Evolutionary conservation across 2,113 vertebrate genomes (phyloP), one percentile per base, ranked within the genome.

Genomic region (Microcebus ravelobensis): DNA sequence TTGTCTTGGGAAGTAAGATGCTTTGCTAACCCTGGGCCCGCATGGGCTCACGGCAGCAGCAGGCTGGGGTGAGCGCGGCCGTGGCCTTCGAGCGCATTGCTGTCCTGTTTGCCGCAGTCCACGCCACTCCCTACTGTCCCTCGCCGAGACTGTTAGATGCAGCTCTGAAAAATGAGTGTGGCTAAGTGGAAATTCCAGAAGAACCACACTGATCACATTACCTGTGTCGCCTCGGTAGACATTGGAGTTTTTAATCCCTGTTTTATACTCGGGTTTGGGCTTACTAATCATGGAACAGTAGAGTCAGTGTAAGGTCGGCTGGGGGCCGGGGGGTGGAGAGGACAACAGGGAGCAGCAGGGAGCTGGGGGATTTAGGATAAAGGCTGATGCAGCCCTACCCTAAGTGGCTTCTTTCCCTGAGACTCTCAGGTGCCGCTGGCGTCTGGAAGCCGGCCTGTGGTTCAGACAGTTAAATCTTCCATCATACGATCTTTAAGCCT

Each of bases 401-500:
- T 68, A 4, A 2, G 50, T 12, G 50, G 18, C 39, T 5, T 36
- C 39, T 5, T 36, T 67, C 36, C n/a, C 74, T 61, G 23, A 87
- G 52, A 45, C 7, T 55, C 70, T 59, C 76, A 21, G 18, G 7
- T 8, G 0, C 15, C 81, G 20, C 15, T 82, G n/a, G 11, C 50
- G 11, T 90, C 23, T 57, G 55, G 61, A 55, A 79, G 36, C 13
- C 13, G 52, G 74, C 45, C 59, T 61, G 85, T 84, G 68, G 18
- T 85, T 83, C 92, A 36, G 55, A 0, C 29, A 89, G 39, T 85
- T 20, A 1, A 0, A 59, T 10, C 1, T 57, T 90, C 45, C 52
- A 50, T 88, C 87, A 61, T 59, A 18, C 93, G n/a, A 57, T 52
- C 34, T 39, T 68, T 96, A 45, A 95, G 36, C 61, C 96, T 86